Conservation (phyloP, 2,113 vertebrate genomes). For the Eleginops maclovinus region DNA sequence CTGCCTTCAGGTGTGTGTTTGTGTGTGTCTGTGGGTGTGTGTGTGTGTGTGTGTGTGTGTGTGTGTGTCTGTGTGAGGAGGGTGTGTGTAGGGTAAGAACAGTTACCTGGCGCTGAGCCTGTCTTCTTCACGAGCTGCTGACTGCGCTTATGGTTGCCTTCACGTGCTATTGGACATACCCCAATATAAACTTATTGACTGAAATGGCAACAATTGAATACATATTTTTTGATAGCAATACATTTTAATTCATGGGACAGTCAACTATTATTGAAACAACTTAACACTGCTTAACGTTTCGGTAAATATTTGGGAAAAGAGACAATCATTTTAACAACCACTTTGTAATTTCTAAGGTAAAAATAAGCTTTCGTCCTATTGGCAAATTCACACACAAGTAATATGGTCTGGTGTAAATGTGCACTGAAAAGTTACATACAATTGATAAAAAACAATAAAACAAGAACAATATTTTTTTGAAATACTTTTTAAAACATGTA, state of each 20-base stretch:
- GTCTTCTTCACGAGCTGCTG: background rate
- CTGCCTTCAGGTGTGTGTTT: background rate
- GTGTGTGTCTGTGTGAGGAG: background rate
- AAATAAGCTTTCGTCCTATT: no score
- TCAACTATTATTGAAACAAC: background rate
- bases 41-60: background rate
- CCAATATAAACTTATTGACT: background rate
- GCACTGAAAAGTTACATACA: no score
- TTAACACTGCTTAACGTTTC: background rate
- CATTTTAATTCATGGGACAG: background rate
- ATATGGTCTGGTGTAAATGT: no score
- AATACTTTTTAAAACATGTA: no score
- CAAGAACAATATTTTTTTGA: no score
- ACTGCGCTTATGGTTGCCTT: constrained; percentile 42
- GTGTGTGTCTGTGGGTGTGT: background rate
- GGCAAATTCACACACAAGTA: no score
- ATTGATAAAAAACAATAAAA: no score
- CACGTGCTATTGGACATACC: constrained; percentile 12
- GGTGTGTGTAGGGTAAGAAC: background rate
- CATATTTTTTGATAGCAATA: background rate
- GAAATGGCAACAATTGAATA: background rate
- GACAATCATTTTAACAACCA: background rate
- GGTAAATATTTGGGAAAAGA: background rate
- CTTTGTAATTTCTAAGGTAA: no score
- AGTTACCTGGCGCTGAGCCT: background rate